A percentile compares a stretch with the other conserved stretches of the same genome.
Evolutionary conservation across 2,888 invertebrate species (phyloP).

Genomic region (Andrena fulva): DNA sequence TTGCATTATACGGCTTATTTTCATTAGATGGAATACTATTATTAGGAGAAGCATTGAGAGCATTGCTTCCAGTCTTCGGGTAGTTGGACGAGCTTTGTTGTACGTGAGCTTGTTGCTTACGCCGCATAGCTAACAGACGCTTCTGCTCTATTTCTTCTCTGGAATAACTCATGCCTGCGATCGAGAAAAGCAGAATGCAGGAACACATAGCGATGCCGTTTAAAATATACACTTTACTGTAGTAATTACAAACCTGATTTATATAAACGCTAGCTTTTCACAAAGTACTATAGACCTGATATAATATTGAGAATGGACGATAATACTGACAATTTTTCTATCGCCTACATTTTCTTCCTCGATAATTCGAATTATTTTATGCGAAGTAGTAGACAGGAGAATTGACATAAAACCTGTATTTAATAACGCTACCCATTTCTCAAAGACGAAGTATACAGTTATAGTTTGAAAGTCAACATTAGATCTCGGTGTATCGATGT

Average conservation of each 20-base stretch:
- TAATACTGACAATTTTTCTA: background rate
- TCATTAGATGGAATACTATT: background rate
- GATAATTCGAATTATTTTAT: background rate
- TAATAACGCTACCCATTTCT: too few relatives aligned
- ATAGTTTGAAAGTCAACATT: too few relatives aligned
- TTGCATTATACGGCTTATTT: background rate
- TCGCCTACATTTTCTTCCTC: background rate
- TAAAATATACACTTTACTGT: background rate
- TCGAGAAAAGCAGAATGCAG: background rate
- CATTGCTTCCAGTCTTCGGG: constrained; percentile 52
- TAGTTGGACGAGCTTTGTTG: constrained; percentile 34
- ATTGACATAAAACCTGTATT: too few relatives aligned
- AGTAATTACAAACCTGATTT: constrained; percentile 19
- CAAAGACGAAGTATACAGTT: too few relatives aligned
- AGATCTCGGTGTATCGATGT: too few relatives aligned
- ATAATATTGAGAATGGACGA: background rate
- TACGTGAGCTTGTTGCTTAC: constrained; percentile 52
- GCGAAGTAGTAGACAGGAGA: background rate
- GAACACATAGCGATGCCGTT: background rate
- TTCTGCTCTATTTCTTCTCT: constrained; percentile 87
- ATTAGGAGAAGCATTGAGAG: background rate
- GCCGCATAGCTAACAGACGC: constrained; percentile 85
- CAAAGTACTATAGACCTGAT: background rate
- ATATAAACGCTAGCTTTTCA: background rate
- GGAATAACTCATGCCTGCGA: constrained; percentile 69